phyloP scores from a whole-genome alignment of 2,888 invertebrate genomes.

The Nudaria mundana region DNA sequence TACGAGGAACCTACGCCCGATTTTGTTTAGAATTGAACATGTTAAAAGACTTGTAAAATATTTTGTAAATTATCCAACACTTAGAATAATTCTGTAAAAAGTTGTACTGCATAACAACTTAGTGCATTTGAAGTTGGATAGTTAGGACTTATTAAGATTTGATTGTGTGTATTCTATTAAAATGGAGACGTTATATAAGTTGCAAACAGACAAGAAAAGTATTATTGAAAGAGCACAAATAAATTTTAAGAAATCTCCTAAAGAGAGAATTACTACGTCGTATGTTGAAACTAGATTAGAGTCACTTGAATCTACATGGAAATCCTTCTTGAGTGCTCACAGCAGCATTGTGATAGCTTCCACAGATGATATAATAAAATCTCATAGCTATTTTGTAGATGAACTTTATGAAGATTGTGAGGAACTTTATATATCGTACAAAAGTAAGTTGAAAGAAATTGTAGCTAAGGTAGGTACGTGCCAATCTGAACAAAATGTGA shows the following conservation, averaged over 20 bases:
- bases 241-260: constrained; percentile 3
- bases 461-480: neutral
- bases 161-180: too few relatives aligned
- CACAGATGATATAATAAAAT: neutral
- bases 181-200: neutral
- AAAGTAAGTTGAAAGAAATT: neutral
- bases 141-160: too few relatives aligned
- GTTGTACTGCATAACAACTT: too few relatives aligned
- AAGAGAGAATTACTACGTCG: neutral
- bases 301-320: neutral
- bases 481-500: neutral
- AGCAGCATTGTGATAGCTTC: neutral
- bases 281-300: constrained; percentile 1
- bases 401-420: neutral
- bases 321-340: neutral
- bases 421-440: neutral
- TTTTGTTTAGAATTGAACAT: neutral
- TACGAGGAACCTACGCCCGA: too few relatives aligned
- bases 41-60: too few relatives aligned
- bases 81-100: too few relatives aligned
- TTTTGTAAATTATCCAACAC: too few relatives aligned
- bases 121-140: too few relatives aligned
- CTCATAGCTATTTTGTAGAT: neutral
- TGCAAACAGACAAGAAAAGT: neutral
- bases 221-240: neutral